These are phyloP conservation scores for Centropus bengalensis DNA, from an alignment of 2,113 vertebrate species.

Conservation along the genomic window DNA sequence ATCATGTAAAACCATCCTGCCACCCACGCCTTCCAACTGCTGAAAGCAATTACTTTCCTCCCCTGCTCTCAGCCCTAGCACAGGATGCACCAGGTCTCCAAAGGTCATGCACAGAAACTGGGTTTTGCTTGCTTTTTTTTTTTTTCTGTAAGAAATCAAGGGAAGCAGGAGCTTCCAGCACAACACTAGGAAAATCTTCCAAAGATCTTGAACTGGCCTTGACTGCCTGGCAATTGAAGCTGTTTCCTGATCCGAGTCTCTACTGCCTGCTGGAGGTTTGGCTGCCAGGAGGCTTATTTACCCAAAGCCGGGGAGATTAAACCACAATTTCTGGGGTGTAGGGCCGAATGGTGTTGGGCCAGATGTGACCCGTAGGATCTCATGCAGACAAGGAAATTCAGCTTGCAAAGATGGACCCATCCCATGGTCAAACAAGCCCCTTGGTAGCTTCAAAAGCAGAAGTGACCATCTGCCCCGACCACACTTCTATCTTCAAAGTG, in stretches of 20 bases:
- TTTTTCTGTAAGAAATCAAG: conserved; percentile 1
- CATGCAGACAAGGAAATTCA: neutral
- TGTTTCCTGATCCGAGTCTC: conserved; percentile 63
- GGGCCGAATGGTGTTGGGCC: neutral
- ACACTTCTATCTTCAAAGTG: neutral
- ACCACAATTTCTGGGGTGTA: neutral
- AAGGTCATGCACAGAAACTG: conserved; percentile 50
- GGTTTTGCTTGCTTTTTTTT: neutral
- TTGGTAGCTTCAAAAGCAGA: neutral
- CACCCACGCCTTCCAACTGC: conserved; percentile 61
- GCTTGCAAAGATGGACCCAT: neutral
- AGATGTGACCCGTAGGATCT: neutral
- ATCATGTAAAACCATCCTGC: conserved; percentile 35
- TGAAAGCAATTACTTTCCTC: conserved; percentile 57
- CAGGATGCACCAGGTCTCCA: conserved; percentile 66
- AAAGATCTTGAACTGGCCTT: conserved; percentile 66
- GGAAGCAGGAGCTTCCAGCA: conserved; percentile 62
- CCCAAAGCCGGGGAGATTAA: neutral
- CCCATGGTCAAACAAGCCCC: neutral
- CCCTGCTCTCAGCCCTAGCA: conserved; percentile 46
- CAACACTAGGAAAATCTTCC: conserved; percentile 60
- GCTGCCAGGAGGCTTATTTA: neutral
- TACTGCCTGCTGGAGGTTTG: neutral
- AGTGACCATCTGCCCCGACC: neutral
- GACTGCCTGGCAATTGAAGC: conserved; percentile 2